Evolutionary conservation across 2,113 vertebrate species (phyloP).

Genomic region (Mystacornis crossleyi): DNA sequence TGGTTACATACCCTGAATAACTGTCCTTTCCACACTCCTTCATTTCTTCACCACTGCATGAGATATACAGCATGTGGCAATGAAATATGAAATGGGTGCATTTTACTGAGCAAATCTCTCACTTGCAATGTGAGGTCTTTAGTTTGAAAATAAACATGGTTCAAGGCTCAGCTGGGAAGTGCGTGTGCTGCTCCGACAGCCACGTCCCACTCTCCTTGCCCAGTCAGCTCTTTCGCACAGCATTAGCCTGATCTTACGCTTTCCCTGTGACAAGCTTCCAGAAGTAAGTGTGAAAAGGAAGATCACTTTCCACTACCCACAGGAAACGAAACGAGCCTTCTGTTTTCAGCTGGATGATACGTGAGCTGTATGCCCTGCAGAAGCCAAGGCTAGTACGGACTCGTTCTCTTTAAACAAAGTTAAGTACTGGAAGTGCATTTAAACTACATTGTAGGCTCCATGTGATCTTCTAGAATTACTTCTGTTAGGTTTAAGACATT

Average conservation of each 20-base stretch:
- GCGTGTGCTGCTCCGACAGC: background rate
- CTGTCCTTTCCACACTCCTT: constrained; percentile 10
- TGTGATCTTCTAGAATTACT: background rate
- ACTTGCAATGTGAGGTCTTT: background rate
- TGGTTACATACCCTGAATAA: background rate
- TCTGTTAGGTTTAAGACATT: background rate
- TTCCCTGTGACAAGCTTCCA: background rate
- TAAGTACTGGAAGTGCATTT: background rate
- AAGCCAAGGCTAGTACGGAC: background rate
- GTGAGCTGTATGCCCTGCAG: background rate
- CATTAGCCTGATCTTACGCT: background rate
- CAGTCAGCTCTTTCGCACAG: background rate
- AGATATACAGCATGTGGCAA: background rate
- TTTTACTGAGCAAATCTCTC: background rate
- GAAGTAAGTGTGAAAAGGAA: constrained; percentile 24
- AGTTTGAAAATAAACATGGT: background rate
- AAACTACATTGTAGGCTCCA: background rate
- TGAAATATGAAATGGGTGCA: background rate
- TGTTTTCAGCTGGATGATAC: background rate
- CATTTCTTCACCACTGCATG: background rate
- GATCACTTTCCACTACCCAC: background rate
- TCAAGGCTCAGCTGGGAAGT: background rate
- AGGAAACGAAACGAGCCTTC: background rate
- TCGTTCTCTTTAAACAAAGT: background rate
- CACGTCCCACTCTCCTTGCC: background rate